Evolutionary conservation across 1,140 invertebrate genomes (phyloP), one percentile per base, ranked within the genome.

Genomic region (Solenopsis fugax): DNA sequence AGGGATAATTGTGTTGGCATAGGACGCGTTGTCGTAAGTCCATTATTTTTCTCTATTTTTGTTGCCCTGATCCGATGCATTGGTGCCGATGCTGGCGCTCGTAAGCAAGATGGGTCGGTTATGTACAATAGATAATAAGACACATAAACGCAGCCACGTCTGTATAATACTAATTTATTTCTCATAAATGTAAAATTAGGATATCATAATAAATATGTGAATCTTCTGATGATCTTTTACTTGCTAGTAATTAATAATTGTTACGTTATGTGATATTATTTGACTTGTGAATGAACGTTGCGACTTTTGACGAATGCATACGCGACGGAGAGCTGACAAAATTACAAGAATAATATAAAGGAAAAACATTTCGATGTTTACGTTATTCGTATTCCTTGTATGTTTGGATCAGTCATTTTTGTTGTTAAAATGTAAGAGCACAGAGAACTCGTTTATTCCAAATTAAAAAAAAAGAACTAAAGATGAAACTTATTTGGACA

Each of bases 161-260:
- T 76, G 5, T 54, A 21, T 72, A 86, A 86, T 86, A 48, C 29
- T 12, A 58, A 72, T 86, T 85, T 86, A 91, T 81, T 91, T 87
- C 52, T 82, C 37, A 87, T 91, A 87, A 91, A 85, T 90, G 85
- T 87, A 87, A 86, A 62, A 88, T 89, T 92, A 52, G 18, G 34
- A 58, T 69, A 71, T 69, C 24, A 45, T 85, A 91, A 91, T 91
- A 91, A 91, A 91, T 88, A 86, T 21, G 29, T 29, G 64, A 29
- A 89, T 56, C 80, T 60, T 85, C 62, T 81, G 56, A 73, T 76
- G 12, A 52, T 72, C 29, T 29, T 24, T 75, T 37, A 73, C n/a
- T 62, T 37, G 9, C 41, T 84, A 56, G 12, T 80, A 56, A 71
- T 24, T 81, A 75, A 72, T 73, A 75, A 75, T 5, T 84, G 37